Conservation (phyloP, 2,888 invertebrate genomes). For the Caenorhabditis sp. region DNA sequence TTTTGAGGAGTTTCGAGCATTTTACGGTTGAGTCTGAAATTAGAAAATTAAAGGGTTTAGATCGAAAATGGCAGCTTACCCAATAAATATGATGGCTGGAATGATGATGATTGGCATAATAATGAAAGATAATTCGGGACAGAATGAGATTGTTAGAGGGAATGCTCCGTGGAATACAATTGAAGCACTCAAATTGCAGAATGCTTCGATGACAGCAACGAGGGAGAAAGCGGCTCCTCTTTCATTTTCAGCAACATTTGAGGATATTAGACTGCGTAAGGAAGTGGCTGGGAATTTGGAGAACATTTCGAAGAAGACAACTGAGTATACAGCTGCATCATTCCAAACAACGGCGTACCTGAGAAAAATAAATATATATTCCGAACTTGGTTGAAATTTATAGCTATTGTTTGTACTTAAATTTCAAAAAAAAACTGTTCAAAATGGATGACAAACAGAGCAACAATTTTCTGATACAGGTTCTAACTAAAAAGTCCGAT, state of each 20-base stretch:
- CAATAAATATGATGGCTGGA: constrained; percentile 39
- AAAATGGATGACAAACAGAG: too few species aligned
- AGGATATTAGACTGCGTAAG: constrained; percentile 44
- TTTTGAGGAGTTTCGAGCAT: background rate
- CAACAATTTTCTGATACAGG: too few species aligned
- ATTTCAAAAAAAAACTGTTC: too few species aligned
- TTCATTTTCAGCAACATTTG: constrained; percentile 38
- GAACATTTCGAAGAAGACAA: constrained; percentile 50
- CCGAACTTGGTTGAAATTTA: too few species aligned
- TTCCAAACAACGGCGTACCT: constrained; percentile 21
- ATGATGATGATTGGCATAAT: constrained; percentile 46
- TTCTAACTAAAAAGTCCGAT: too few species aligned
- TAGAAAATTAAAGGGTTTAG: constrained; percentile 1
- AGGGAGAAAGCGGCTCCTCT: constrained; percentile 46
- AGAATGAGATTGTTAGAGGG: constrained; percentile 47
- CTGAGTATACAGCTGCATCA: constrained; percentile 25
- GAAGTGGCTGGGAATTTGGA: constrained; percentile 51
- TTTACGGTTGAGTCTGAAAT: constrained; percentile 1
- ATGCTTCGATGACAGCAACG: constrained; percentile 48
- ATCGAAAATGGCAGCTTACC: constrained; percentile 14
- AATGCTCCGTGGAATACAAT: constrained; percentile 49
- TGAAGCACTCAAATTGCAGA: constrained; percentile 46
- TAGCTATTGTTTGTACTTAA: too few species aligned
- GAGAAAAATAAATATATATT: constrained; percentile 16
- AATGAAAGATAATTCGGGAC: constrained; percentile 52